Conservation (phyloP, 1,140 invertebrate genomes). For the Octopus bimaculoides region DNA sequence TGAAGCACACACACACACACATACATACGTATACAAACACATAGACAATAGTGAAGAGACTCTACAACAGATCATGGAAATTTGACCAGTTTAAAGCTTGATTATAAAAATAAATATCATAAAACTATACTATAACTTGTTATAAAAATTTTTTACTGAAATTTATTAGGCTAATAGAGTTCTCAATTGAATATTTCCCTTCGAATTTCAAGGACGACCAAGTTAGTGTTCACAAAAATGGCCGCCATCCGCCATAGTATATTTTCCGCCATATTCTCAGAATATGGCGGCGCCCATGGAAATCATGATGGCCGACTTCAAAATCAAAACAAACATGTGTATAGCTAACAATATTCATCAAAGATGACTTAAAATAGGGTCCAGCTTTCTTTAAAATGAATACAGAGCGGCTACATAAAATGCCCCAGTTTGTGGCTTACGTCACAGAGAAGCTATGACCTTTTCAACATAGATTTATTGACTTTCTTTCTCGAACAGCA, state of each 20-base stretch:
- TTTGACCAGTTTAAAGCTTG: too few relatives aligned
- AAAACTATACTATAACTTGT: too few relatives aligned
- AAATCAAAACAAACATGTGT: conserved; percentile 55
- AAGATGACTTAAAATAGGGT: not conserved
- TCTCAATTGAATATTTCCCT: not conserved
- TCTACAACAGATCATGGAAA: too few relatives aligned
- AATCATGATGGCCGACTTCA: conserved; percentile 57
- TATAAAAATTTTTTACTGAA: too few relatives aligned
- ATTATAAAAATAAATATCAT: too few relatives aligned
- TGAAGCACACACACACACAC: too few relatives aligned
- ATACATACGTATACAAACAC: too few relatives aligned
- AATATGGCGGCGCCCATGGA: conserved; percentile 69
- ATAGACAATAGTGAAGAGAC: too few relatives aligned
- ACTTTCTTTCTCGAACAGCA: not conserved
- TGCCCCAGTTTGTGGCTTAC: conserved; percentile 28
- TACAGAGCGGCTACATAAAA: not conserved
- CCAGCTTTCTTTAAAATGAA: not conserved
- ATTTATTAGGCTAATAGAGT: too few relatives aligned
- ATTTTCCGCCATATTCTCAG: conserved; percentile 65
- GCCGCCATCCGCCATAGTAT: conserved; percentile 54
- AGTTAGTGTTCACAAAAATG: conserved; percentile 44
- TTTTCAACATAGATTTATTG: conserved; percentile 9
- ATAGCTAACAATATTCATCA: not conserved
- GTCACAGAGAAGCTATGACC: conserved; percentile 23
- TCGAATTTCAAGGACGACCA: conserved; percentile 4